These are phyloP conservation scores for Ostrea denselamellosa DNA, from an alignment of 1,140 invertebrate genomes.

Conservation along the genomic window DNA sequence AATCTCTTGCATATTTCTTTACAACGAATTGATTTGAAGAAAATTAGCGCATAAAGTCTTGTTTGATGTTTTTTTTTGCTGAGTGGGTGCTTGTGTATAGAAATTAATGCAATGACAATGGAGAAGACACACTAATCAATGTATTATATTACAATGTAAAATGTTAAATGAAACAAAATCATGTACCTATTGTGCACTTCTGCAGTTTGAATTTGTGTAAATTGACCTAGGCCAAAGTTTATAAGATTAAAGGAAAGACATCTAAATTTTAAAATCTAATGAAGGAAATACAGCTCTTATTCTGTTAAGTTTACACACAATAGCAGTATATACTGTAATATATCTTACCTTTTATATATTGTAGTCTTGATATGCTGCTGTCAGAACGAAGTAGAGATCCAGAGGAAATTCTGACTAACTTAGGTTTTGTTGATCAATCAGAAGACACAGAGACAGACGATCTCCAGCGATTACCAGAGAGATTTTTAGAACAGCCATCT, in stretches of 20 bases:
- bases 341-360: constrained; percentile 16
- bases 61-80: not conserved
- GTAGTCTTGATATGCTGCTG: constrained; percentile 63
- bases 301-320: not conserved
- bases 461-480: constrained; percentile 57
- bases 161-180: too few species aligned
- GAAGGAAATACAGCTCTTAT: not conserved
- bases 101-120: not conserved
- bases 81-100: not conserved
- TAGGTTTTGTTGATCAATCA: constrained; percentile 56
- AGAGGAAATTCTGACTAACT: constrained; percentile 58
- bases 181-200: too few species aligned
- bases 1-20: not conserved
- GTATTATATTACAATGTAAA: too few species aligned
- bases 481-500: constrained; percentile 54
- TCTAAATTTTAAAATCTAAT: not conserved
- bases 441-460: not conserved
- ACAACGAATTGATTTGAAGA: not conserved
- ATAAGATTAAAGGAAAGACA: not conserved
- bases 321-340: not conserved
- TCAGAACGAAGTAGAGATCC: constrained; percentile 60
- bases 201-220: too few species aligned
- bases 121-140: too few species aligned
- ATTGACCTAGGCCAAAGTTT: not conserved
- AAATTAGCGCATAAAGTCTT: not conserved